Conservation (phyloP, 2,113 vertebrate species). For the Zapus hudsonius region DNA sequence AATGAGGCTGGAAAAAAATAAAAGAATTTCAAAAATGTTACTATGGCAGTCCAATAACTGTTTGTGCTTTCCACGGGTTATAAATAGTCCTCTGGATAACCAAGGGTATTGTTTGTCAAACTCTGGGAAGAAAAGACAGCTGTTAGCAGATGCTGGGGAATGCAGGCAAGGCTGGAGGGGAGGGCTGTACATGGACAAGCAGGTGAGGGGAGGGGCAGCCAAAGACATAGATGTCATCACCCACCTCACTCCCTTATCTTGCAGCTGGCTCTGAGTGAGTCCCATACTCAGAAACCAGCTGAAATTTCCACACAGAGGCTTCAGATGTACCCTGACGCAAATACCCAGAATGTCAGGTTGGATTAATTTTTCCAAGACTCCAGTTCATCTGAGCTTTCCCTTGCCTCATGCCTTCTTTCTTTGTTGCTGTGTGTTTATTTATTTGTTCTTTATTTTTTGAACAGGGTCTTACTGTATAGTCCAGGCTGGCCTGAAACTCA, state of each 20-base stretch:
- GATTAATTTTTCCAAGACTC: neutral
- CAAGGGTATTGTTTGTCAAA: conserved; percentile 12
- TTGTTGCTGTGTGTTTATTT: neutral
- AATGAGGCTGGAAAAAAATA: conserved; percentile 39
- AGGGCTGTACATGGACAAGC: too few species aligned
- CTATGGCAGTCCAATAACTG: neutral
- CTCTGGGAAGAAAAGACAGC: neutral
- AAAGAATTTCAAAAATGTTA: conserved; percentile 3
- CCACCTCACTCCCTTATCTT: too few species aligned
- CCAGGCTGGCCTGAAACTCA: neutral
- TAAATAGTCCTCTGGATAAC: conserved; percentile 48
- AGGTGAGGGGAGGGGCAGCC: fast-evolving
- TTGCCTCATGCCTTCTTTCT: too few species aligned
- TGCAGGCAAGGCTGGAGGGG: neutral
- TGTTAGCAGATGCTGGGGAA: neutral
- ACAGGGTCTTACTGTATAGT: neutral
- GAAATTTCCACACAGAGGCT: neutral
- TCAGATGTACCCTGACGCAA: neutral
- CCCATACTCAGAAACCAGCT: neutral
- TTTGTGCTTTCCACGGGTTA: neutral
- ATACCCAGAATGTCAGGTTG: neutral
- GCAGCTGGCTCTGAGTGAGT: neutral
- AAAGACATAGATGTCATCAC: neutral
- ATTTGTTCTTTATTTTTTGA: neutral
- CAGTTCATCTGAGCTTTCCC: neutral